Base-by-base conservation (phyloP, 2,113 vertebrate genomes). In the Neomonachus schauinslandi region DNA sequence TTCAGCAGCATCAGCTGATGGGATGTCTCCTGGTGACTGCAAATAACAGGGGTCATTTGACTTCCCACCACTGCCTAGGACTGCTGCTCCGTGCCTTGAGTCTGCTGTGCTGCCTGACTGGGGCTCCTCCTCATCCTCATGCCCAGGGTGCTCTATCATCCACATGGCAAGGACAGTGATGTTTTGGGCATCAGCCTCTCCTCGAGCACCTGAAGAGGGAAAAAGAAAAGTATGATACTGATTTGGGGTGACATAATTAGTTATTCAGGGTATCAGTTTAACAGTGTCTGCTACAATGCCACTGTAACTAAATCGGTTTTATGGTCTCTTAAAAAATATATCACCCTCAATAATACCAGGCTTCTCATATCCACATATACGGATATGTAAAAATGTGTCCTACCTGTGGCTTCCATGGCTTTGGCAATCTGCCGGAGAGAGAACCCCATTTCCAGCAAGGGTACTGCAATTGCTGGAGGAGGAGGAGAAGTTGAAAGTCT, bases 81-180 rank as follows among this genome's bases (percentile, higher is more conserved):
- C 99, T 0, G 97, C 46, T 0, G 99, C 98, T 0, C 99, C 99
- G 0, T 99, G 99, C 82, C 98, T 99, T 16, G 99, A 93, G 59
- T 99, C 99, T 0, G 98, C 98, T 26, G 98, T 97, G 5, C 98
- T 98, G 3, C 98, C 99, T 5, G 99, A 96, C 95, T 99, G 99
- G 12, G 98, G 98, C 80, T 99, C 99, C 4, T 99, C 99, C 0
- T 99, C 99, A 0, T 99, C 99, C 59, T 99, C 99, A 0, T 99
- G 99, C 2, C 99, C 99, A 0, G 99, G 99, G 89, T 99, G 99
- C 69, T 99, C 99, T 0, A 99, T 99, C 99, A 99, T 99, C 99
- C 99, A 99, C 99, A 99, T 99, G 84, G 99, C 99, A 96, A 99
- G 98, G 49, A 99, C 99, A 0, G 99, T 99, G 98, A 99, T 99